Percentiles rank a stretch among this genome's conserved stretches.
Conservation (phyloP, 2,888 invertebrate genomes). For the Torymus aiolomorphi region DNA sequence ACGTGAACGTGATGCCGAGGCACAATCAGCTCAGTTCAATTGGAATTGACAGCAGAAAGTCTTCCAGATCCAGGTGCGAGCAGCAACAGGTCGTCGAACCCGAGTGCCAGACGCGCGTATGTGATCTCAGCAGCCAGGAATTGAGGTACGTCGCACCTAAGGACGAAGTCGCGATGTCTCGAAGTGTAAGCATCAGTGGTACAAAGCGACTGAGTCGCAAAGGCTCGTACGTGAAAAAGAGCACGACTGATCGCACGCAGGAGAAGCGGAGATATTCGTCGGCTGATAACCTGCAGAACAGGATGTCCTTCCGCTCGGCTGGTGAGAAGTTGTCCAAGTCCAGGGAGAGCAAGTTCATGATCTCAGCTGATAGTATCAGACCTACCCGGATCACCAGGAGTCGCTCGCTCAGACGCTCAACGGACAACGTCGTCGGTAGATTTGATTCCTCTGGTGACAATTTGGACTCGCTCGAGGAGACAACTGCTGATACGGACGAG, state of each 20-base stretch:
- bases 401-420: slow-evolving; percentile 68
- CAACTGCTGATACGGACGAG: slow-evolving; percentile 59
- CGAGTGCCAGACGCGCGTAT: slow-evolving; percentile 20
- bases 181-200: slow-evolving; percentile 31
- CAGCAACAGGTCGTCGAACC: slow-evolving; percentile 19
- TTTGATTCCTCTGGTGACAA: slow-evolving; percentile 69
- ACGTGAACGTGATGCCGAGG: slow-evolving; percentile 48
- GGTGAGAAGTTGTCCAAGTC: slow-evolving; percentile 63
- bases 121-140: slow-evolving; percentile 48
- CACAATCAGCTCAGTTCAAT: slow-evolving; percentile 20
- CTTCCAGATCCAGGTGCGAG: background rate
- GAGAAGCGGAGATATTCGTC: slow-evolving; percentile 71
- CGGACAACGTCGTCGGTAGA: slow-evolving; percentile 68
- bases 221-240: slow-evolving; percentile 67
- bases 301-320: slow-evolving; percentile 59
- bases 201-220: slow-evolving; percentile 66
- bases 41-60: slow-evolving; percentile 2
- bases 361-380: slow-evolving; percentile 71
- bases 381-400: slow-evolving; percentile 63
- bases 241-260: slow-evolving; percentile 58
- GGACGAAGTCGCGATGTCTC: slow-evolving; percentile 57
- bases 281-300: slow-evolving; percentile 71
- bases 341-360: slow-evolving; percentile 65
- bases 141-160: slow-evolving; percentile 43
- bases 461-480: slow-evolving; percentile 65